Base-by-base conservation (phyloP, 2,888 invertebrate species). In the Eupelmus urozonus region DNA sequence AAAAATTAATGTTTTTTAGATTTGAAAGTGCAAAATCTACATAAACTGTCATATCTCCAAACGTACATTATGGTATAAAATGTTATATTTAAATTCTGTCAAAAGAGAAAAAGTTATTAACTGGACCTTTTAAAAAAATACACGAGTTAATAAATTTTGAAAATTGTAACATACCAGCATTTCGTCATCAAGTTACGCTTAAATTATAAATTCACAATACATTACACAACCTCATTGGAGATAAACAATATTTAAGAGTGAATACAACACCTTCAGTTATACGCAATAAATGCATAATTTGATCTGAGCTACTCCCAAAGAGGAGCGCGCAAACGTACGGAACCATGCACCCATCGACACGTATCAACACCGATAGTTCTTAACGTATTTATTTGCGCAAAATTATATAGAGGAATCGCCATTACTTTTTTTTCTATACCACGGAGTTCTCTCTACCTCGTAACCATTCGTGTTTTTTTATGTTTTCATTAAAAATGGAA, bases 251-350 rank as follows among this genome's bases (percentile, higher is more conserved):
- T 72, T 67, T 55, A 59, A 77, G 29, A 66, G 65, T 62, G 65
- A 77, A 77, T 72, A 60, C 57, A 69, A 40, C 59, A 23, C 29
- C 45, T 25, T 25, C 7, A 4, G 16, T 53, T 42, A 18, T 49
- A 53, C 63, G 27, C 49, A 78, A n/a, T 65, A 78, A 78, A 74
- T 78, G 70, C 74, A 70, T 62, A 53, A 23, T 72, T 65, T 57
- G 55, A 23, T 57, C 57, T 40, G 18, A 25, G 45, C 27, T 57
- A 23, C n/a, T 65, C 42, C 49, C 72, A 34, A 0, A 73, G 34
- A 66, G 20, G 25, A 53, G 42, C 13, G n/a, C 11, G 25, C n/a
- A n/a, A 69, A 49, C 34, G 49, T 59, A 66, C 57, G 23, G 3
- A 51, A 51, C 40, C 65, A 62, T 18, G 55, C 51, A 69, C 18